Percentiles rank a stretch among this genome's conserved stretches.
phyloP scores from a whole-genome alignment of 2,797 vertebrate species.

The Aphelocoma californica region DNA sequence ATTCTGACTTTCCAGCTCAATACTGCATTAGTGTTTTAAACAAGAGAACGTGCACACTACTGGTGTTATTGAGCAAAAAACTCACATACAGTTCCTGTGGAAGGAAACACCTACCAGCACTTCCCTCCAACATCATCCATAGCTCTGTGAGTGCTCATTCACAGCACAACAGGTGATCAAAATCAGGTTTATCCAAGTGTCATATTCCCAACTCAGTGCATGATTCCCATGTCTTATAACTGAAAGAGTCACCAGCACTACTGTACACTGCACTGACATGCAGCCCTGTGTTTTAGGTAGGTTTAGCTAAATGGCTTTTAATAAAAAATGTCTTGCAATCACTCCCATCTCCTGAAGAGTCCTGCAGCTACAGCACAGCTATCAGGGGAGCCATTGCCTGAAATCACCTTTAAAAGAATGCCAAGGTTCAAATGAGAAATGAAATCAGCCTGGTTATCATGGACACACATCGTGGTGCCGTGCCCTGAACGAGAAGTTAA shows the following conservation, averaged over 20 bases:
- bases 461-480: rapidly evolving
- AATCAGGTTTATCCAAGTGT: neutral
- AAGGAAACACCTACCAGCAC: neutral
- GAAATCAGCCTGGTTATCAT: neutral
- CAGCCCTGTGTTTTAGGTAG: rapidly evolving
- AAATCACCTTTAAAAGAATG: neutral
- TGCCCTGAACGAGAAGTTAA: neutral
- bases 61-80: neutral
- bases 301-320: neutral
- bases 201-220: neutral
- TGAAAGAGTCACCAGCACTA: neutral
- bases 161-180: neutral
- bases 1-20: neutral
- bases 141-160: neutral
- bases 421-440: neutral
- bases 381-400: neutral
- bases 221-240: rapidly evolving
- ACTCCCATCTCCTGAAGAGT: neutral
- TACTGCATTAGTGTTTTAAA: neutral
- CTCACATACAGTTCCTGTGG: neutral
- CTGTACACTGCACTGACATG: neutral
- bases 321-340: neutral
- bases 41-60: neutral
- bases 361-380: neutral
- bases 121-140: neutral